A percentile compares a stretch with the other conserved stretches of the same genome.
These are phyloP conservation scores for Argya squamiceps DNA, from an alignment of 2,797 vertebrate species.

Conservation along the genomic window DNA sequence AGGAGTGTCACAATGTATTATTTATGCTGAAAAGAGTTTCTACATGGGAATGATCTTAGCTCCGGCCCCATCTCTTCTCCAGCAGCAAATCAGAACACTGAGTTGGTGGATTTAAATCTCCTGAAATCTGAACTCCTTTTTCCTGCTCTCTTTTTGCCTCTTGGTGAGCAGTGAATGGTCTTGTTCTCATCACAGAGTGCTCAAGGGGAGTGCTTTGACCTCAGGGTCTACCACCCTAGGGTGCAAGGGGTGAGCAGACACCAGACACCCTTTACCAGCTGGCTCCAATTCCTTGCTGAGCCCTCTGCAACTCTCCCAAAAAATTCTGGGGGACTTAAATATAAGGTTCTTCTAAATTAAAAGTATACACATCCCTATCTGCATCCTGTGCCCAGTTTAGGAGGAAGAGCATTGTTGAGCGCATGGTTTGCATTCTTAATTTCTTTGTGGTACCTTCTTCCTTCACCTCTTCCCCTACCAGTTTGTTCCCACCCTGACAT, in stretches of 20 bases:
- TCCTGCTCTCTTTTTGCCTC: neutral
- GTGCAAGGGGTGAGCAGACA: neutral
- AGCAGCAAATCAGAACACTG: neutral
- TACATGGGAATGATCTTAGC: neutral
- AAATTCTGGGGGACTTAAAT: neutral
- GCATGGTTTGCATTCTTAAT: neutral
- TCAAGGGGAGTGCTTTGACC: neutral
- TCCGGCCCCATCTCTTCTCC: neutral
- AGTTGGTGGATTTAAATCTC: neutral
- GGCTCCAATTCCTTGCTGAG: neutral
- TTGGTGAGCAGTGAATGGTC: rapidly evolving
- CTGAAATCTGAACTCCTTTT: neutral
- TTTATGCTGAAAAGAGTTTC: neutral
- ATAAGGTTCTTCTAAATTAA: neutral
- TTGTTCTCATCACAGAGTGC: neutral
- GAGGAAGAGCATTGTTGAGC: neutral
- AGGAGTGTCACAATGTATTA: neutral
- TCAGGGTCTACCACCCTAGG: neutral
- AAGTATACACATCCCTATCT: neutral
- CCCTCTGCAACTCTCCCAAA: neutral
- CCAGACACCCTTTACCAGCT: neutral
- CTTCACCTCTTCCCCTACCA: neutral
- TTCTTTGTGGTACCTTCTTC: neutral
- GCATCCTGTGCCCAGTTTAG: neutral
- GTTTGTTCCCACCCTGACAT: neutral